Base-by-base conservation (phyloP, 2,888 invertebrate species). In the Drosophila mercatorum region DNA sequence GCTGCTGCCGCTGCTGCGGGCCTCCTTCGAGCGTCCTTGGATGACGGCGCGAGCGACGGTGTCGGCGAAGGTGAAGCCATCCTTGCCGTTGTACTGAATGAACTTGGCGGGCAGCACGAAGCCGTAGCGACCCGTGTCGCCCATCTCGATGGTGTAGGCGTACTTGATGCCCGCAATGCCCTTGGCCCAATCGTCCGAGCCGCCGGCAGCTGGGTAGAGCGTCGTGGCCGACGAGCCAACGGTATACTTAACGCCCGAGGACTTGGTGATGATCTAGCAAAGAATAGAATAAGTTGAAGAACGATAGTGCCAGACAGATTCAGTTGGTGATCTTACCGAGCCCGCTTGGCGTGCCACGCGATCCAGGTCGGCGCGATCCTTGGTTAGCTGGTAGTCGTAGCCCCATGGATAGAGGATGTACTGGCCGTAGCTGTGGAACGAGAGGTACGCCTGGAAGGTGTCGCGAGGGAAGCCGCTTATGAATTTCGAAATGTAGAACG, bases 181-280 rank as follows among this genome's bases (percentile, higher is more conserved):
- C 92, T 98, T 97, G 8, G 97, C 98, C 97, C 98, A 98, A 92
- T 98, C 98, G 86, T 97, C 97, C 0, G 97, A 96, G 14, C 97
- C 97, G 2, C 97, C 97, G 38, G 96, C 93, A 3, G 96, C 96
- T 1, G 97, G 95, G 91, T 97, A 97, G 2, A 97, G 93, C 0
- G 96, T 95, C n/a, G 94, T 95, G 52, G 96, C 96, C 26, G 97
- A 95, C 56, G 96, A 95, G 12, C 97, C 97, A 0, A 97, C 96
- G 38, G 94, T 95, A 90, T 97, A 97, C 56, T 93, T 91, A 3
- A 94, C 94, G 36, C 96, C 91, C 26, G 90, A 82, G 3, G 82
- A 79, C 67, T 88, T 91, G n/a, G 91, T 92, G 28, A 91, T 91
- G 56, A 83, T 91, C 91, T 91, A 26, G 40, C 5, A 5, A 6